Conservation (phyloP, 2,888 invertebrate genomes). For the Cheilosia impressa region DNA sequence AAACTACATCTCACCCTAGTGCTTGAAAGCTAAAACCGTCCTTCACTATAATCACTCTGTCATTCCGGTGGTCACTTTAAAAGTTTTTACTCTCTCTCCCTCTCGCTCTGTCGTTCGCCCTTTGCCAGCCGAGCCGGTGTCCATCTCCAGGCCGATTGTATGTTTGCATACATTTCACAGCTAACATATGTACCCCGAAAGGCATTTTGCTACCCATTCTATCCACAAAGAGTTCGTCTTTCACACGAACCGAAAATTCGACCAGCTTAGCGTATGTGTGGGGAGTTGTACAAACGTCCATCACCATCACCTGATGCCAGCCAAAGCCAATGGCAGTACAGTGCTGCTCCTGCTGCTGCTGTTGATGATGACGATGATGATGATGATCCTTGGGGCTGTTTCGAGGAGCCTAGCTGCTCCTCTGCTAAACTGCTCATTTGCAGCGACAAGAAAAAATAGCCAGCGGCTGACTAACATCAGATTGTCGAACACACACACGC, state of each 20-base stretch:
- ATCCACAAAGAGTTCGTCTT: slow-evolving; percentile 58
- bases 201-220: slow-evolving; percentile 13
- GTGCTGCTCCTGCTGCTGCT: not conserved
- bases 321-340: slow-evolving; percentile 3
- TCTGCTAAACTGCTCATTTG: slow-evolving; percentile 71
- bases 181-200: slow-evolving; percentile 33
- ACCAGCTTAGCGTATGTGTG: slow-evolving; percentile 46
- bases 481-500: slow-evolving; percentile 29
- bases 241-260: slow-evolving; percentile 67
- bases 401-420: slow-evolving; percentile 22
- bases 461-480: slow-evolving; percentile 61
- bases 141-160: slow-evolving; percentile 17
- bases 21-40: slow-evolving; percentile 40
- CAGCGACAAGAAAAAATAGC: slow-evolving; percentile 73
- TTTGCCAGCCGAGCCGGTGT: not conserved
- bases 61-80: slow-evolving; percentile 61
- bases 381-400: slow-evolving; percentile 42
- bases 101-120: not conserved
- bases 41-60: slow-evolving; percentile 60
- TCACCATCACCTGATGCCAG: slow-evolving; percentile 61
- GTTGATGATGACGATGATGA: slow-evolving; percentile 14
- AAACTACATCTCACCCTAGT: not conserved
- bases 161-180: slow-evolving; percentile 49
- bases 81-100: slow-evolving; percentile 11
- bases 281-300: slow-evolving; percentile 29